These are phyloP conservation scores for Papilio polytes DNA, from an alignment of 1,140 invertebrate genomes.

Conservation along the genomic window DNA sequence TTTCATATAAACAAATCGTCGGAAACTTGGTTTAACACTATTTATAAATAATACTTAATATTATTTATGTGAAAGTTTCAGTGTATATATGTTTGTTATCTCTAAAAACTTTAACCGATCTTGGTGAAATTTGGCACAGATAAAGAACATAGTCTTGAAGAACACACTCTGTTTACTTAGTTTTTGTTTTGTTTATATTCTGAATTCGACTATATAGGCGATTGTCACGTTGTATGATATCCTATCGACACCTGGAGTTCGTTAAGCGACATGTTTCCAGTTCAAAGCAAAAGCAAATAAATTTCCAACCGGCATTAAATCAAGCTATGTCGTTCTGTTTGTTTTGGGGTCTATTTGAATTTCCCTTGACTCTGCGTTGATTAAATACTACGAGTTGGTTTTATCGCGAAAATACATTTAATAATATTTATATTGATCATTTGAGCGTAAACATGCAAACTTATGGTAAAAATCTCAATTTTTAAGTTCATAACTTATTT, in stretches of 20 bases:
- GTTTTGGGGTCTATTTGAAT: constrained; percentile 20
- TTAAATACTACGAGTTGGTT: constrained; percentile 2
- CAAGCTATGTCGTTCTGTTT: constrained; percentile 12
- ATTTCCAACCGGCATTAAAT: neutral
- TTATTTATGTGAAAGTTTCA: too few relatives aligned
- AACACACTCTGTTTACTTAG: too few relatives aligned
- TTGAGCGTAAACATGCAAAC: neutral
- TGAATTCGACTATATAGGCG: neutral
- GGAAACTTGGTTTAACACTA: too few relatives aligned
- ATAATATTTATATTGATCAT: neutral
- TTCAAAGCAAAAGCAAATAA: constrained; percentile 9
- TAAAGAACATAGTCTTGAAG: too few relatives aligned
- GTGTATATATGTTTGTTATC: too few relatives aligned
- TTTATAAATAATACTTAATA: too few relatives aligned
- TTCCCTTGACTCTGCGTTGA: constrained; percentile 22
- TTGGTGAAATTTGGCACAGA: too few relatives aligned
- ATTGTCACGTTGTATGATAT: neutral
- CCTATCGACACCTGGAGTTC: neutral
- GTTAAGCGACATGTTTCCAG: constrained; percentile 2
- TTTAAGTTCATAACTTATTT: neutral
- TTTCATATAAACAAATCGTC: too few relatives aligned
- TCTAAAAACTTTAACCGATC: too few relatives aligned
- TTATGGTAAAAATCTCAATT: neutral
- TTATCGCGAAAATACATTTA: neutral
- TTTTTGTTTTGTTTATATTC: too few relatives aligned